Conservation (phyloP, 2,888 invertebrate species). For the Esperia sulphurella region DNA sequence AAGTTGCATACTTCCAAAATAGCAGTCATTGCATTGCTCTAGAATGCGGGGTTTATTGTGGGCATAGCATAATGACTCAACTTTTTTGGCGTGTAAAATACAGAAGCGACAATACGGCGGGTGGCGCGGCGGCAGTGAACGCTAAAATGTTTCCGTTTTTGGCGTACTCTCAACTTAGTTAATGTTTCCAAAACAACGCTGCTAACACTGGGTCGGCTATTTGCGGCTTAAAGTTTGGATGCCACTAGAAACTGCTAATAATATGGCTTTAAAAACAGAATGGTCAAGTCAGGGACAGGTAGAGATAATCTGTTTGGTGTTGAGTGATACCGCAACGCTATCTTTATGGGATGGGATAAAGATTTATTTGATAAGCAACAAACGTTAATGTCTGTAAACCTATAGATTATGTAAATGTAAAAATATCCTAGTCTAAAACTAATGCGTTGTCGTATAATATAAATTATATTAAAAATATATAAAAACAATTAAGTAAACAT, state of each 20-base stretch:
- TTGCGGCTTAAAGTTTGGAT: slow-evolving; percentile 46
- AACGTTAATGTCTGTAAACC: too few species aligned
- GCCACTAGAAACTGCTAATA: slow-evolving; percentile 36
- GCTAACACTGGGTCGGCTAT: slow-evolving; percentile 50
- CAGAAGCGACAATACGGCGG: slow-evolving; percentile 55
- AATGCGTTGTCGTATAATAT: too few species aligned
- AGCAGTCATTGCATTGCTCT: background rate
- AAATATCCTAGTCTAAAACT: too few species aligned
- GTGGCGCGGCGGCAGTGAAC: slow-evolving; percentile 27
- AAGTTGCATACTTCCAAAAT: background rate
- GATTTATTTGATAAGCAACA: background rate
- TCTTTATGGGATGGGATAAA: background rate
- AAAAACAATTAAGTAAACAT: background rate
- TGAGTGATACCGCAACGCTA: background rate
- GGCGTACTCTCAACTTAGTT: slow-evolving; percentile 74
- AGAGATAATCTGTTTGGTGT: background rate
- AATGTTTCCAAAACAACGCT: slow-evolving; percentile 71
- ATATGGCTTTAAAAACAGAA: slow-evolving; percentile 17
- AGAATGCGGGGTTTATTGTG: background rate
- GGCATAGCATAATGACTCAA: slow-evolving; percentile 32
- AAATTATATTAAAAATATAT: background rate
- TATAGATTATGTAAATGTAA: too few species aligned
- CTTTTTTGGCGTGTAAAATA: slow-evolving; percentile 56
- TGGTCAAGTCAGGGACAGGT: background rate
- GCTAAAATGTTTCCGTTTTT: slow-evolving; percentile 72